phyloP scores from a whole-genome alignment of 2,113 vertebrate genomes.

The Corythaixoides concolor region DNA sequence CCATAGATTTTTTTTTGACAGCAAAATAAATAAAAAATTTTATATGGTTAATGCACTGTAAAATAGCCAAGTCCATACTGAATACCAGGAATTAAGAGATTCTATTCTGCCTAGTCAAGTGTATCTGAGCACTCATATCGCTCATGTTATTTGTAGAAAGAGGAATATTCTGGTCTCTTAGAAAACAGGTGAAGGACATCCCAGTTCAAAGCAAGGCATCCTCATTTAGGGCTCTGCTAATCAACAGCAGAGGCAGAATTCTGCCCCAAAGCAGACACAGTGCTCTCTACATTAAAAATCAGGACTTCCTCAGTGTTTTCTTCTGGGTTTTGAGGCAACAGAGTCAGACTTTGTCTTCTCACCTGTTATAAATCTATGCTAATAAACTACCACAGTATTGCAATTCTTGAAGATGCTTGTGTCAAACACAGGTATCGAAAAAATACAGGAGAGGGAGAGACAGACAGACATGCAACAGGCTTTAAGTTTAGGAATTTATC shows the following conservation, averaged over 20 bases:
- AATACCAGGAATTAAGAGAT: constrained; percentile 18
- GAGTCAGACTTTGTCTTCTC: background rate
- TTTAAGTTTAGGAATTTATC: background rate
- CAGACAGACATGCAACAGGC: background rate
- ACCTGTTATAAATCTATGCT: background rate
- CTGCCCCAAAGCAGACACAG: background rate
- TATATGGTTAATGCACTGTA: constrained; percentile 16
- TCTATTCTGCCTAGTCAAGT: background rate
- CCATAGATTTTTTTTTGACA: background rate
- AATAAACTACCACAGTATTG: background rate
- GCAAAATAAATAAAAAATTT: constrained; percentile 46
- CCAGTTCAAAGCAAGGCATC: background rate
- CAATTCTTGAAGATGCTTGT: background rate
- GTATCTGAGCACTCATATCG: background rate
- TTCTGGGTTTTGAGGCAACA: background rate
- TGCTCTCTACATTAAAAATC: background rate
- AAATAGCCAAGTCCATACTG: background rate
- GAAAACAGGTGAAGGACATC: background rate
- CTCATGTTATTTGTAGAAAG: background rate
- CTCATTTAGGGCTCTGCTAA: background rate
- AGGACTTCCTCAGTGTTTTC: background rate
- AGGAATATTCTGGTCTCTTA: background rate
- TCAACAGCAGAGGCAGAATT: background rate
- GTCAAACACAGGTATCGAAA: background rate
- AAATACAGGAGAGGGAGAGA: background rate